Evolutionary conservation across 2,797 vertebrate genomes (phyloP).

Genomic region (Gallinago nigripennis): DNA sequence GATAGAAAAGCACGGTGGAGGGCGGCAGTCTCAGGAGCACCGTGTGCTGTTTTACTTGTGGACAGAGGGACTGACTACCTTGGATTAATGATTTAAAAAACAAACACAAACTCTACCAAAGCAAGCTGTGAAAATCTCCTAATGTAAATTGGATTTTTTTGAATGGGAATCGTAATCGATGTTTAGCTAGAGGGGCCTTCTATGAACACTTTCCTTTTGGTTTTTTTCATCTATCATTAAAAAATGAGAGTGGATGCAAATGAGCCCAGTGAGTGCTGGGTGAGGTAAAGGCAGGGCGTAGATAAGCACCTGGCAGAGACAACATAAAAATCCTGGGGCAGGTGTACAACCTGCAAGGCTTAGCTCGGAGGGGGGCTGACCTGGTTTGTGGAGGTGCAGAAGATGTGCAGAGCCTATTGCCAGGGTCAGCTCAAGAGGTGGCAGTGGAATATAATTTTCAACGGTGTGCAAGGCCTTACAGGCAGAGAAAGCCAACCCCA

Average conservation of each 20-base stretch:
- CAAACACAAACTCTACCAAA: neutral
- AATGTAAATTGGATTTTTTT: neutral
- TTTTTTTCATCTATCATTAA: neutral
- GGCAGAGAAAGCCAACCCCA: neutral
- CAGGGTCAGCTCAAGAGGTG: neutral
- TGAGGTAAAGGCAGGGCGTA: neutral
- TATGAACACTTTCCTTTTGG: neutral
- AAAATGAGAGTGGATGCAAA: neutral
- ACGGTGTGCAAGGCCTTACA: neutral
- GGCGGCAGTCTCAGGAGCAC: neutral
- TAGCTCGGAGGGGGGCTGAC: neutral
- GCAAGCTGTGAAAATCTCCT: neutral
- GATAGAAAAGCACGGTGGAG: neutral
- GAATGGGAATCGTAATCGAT: neutral
- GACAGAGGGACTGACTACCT: neutral
- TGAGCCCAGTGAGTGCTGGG: neutral
- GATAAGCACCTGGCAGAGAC: neutral
- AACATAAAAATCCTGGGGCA: neutral
- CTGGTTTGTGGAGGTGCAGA: neutral
- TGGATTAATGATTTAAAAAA: neutral
- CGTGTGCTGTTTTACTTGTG: neutral
- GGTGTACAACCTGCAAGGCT: neutral
- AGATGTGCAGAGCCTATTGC: neutral
- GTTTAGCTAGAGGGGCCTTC: neutral
- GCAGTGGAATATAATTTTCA: neutral